Base-by-base conservation (phyloP, 2,888 invertebrate species). In the Scaptomyza cyrtandrae region DNA sequence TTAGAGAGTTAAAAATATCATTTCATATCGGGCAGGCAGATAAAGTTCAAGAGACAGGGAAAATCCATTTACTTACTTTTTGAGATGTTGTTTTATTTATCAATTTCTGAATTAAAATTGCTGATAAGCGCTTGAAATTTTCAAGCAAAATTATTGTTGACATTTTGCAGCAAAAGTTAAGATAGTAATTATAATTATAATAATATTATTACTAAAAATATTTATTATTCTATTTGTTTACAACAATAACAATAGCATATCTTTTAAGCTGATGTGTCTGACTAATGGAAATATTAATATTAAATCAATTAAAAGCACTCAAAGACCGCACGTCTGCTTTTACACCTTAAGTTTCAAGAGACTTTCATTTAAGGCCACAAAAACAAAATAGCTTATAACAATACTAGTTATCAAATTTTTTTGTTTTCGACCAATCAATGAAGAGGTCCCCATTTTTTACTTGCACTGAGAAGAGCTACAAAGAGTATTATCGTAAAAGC, bases 21-120 rank as follows among this genome's bases (percentile, higher is more conserved):
- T 3, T 2, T 24, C 24, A 24, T 24, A 24, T 37, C n/a, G 3
- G 6, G 2, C 24, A 14, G 43, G 37, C 27, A 35, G 44, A 35
- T 39, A 50, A 63, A 54, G 71, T 71, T 63, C 56, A 71, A 16
- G 27, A 50, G 64, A 46, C 59, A 43, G 31, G 41, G 16, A 13
- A 53, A 55, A 52, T 50, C 43, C 33, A 29, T 13, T 49, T 16
- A 2, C 53, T 58, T 41, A 62, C 39, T 63, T 13, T 7, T 11
- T 29, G 16, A 41, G n/a, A 39, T 24, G 27, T 61, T 16, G 37
- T 14, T 54, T 31, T n/a, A 19, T 44, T 35, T 46, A 2, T 9
- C 9, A 31, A n/a, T 24, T 52, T 19, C 3, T 6, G n/a, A 43
- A 68, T 24, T 27, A 14, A 41, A 48, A 39, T 53, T 24, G 10